phyloP scores from a whole-genome alignment of 2,113 vertebrate genomes.

The Myrmecobius fasciatus region DNA sequence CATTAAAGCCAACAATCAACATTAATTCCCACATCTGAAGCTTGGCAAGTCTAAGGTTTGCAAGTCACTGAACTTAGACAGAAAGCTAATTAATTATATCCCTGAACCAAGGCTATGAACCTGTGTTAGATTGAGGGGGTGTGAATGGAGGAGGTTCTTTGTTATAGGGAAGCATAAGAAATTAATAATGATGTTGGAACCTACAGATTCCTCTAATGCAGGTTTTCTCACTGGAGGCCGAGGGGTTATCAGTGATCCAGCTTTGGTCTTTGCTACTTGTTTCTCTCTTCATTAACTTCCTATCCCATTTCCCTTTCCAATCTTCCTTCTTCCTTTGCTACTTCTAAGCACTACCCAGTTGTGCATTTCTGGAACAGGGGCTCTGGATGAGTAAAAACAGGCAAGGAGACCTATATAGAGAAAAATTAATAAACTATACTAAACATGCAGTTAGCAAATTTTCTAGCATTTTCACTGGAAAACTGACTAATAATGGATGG shows the following conservation, averaged over 20 bases:
- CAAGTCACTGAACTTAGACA: constrained; percentile 74
- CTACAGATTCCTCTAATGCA: background rate
- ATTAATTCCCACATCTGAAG: constrained; percentile 70
- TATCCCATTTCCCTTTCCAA: background rate
- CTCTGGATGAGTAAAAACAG: background rate
- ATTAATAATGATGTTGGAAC: background rate
- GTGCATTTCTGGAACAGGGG: background rate
- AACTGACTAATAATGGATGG: background rate
- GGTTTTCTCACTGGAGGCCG: background rate
- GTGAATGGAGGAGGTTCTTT: background rate
- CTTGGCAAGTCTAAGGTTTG: constrained; percentile 61
- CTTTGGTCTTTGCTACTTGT: background rate
- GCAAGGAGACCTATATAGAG: background rate
- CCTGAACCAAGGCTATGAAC: constrained; percentile 8
- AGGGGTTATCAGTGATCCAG: background rate
- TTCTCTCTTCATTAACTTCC: background rate
- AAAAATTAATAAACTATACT: background rate
- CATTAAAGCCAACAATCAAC: constrained; percentile 65
- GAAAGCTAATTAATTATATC: constrained; percentile 66
- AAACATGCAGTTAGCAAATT: background rate
- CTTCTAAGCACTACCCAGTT: background rate
- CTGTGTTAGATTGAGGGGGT: background rate
- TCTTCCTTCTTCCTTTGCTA: background rate
- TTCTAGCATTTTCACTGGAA: background rate
- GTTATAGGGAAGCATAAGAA: background rate